Conservation (phyloP, 37 sponge, comb jelly and placozoan species). For the Axinella damicornis region DNA sequence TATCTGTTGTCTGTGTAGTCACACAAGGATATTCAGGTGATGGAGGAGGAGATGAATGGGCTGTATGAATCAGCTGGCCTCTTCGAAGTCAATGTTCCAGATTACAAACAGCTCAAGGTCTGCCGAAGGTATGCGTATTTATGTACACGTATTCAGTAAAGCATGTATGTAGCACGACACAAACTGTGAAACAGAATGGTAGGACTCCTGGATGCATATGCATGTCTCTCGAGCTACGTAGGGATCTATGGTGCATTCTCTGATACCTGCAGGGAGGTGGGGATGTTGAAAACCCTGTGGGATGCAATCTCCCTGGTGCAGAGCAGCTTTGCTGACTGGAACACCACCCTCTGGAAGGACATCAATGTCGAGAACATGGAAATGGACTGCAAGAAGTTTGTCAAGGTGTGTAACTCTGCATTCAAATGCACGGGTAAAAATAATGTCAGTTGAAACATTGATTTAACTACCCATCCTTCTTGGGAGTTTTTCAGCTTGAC, state of each 20-base stretch:
- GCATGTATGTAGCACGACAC: background rate
- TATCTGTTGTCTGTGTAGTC: slow-evolving; percentile 27
- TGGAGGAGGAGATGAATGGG: slow-evolving; percentile 87
- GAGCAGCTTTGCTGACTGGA: slow-evolving; percentile 96
- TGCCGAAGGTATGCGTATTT: slow-evolving; percentile 80
- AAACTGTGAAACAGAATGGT: background rate
- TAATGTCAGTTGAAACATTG: too few relatives aligned
- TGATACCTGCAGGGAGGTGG: slow-evolving; percentile 45
- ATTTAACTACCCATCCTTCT: too few relatives aligned
- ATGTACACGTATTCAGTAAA: background rate
- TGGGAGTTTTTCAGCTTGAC: too few relatives aligned
- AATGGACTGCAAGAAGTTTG: slow-evolving; percentile 96
- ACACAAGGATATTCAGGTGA: slow-evolving; percentile 55
- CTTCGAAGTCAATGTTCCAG: slow-evolving; percentile 97
- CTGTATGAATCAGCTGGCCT: slow-evolving; percentile 85
- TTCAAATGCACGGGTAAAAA: too few relatives aligned
- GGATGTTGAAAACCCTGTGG: slow-evolving; percentile 92
- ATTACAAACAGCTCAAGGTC: slow-evolving; percentile 96
- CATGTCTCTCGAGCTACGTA: background rate
- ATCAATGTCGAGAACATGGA: slow-evolving; percentile 99
- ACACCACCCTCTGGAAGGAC: slow-evolving; percentile 93
- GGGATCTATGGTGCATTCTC: background rate
- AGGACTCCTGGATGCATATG: too few relatives aligned
- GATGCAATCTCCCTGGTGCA: slow-evolving; percentile 88
- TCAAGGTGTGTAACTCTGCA: slow-evolving; percentile 48